Base-by-base conservation (phyloP, 2,113 vertebrate genomes). In the Elanoides forficatus region DNA sequence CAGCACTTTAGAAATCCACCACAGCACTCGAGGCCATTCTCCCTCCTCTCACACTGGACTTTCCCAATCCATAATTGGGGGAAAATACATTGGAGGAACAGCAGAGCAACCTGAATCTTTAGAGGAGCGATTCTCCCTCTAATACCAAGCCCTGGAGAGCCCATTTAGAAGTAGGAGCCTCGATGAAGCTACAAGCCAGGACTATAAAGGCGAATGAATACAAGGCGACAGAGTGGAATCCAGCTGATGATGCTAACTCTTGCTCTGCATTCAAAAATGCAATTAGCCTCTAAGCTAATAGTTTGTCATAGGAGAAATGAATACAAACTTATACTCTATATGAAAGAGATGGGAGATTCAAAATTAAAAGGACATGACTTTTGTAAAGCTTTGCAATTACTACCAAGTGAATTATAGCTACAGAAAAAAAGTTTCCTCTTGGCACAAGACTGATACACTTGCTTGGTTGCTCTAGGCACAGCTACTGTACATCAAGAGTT, bases 391-490 rank as follows among this genome's bases (percentile, higher is more conserved):
- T 72, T 60, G 81, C 75, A 43, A 68, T 81, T 86, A 94, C 53
- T 52, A 48, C 47, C 93, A 55, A 83, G 85, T 74, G 86, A 92
- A 85, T 81, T 67, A 86, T 40, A 83, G 80, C 80, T 65, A 81
- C 26, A 82, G 80, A 88, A 89, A 60, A 20, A 56, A 40, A 84
- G 75, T 30, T 80, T 94, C 59, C 94, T 95, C 97, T 95, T 97
- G 97, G 96, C 97, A 97, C 96, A 88, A 70, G 75, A 86, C 63
- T 8, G 62, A 88, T 53, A 59, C 1, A 18, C 81, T 88, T 73
- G 86, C 56, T 73, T 23, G 63, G 76, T 18, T 70, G 96, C 92
- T 92, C 96, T 89, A 96, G 93, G 92, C 95, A 96, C 86, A 90
- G 91, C 94, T 96, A 93, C 86, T 81, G 88, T 85, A 97, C 71